phyloP scores from a whole-genome alignment of 2,888 invertebrate genomes.

The Agrotis clavis region DNA sequence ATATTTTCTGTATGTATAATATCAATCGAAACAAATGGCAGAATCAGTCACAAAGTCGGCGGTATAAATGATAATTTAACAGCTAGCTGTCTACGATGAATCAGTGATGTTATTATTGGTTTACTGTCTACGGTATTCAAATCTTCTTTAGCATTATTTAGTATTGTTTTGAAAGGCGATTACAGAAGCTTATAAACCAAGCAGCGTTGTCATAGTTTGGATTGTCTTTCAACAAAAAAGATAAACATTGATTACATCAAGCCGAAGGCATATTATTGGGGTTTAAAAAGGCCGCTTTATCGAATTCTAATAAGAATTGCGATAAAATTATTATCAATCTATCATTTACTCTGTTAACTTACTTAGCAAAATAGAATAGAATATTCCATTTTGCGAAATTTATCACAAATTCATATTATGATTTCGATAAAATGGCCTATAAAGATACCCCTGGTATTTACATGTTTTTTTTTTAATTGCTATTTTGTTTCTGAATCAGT shows the following conservation, averaged over 20 bases:
- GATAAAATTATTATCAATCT: no score
- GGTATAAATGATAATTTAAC: constrained; percentile 37
- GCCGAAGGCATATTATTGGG: constrained; percentile 11
- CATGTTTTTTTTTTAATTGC: no score
- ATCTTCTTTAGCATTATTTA: constrained; percentile 5
- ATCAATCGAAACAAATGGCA: constrained; percentile 64
- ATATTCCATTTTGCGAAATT: no score
- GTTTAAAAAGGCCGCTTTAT: no score
- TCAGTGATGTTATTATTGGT: not conserved
- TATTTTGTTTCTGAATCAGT: constrained; percentile 1
- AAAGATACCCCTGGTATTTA: no score
- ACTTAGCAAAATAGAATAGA: no score
- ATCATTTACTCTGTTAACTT: no score
- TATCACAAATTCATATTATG: no score
- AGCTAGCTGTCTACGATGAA: not conserved
- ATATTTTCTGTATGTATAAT: constrained; percentile 66
- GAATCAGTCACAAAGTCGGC: constrained; percentile 64
- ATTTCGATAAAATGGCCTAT: no score
- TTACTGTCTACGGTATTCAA: constrained; percentile 4
- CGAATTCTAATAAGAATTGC: no score
- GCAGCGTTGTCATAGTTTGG: constrained; percentile 8
- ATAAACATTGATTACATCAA: constrained; percentile 16
- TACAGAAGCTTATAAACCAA: constrained; percentile 24
- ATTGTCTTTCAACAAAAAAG: not conserved
- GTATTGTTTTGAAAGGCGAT: constrained; percentile 16